A percentile compares a stretch with the other conserved stretches of the same genome.
Conservation (phyloP, 2,888 invertebrate species). For the Eristalis tenax region DNA sequence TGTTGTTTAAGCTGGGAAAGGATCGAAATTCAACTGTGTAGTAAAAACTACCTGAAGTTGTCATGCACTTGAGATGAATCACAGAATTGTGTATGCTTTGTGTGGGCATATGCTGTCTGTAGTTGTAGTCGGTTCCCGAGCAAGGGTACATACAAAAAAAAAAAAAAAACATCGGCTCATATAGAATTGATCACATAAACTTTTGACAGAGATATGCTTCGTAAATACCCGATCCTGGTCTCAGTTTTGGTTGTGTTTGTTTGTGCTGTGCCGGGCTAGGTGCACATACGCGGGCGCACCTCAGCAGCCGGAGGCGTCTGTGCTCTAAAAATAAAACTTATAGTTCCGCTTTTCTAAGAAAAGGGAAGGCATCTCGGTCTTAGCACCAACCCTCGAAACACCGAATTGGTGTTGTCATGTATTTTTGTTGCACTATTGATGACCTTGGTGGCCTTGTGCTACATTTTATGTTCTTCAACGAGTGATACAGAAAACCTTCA, state of each 20-base stretch:
- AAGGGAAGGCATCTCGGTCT: neutral
- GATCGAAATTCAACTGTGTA: slow-evolving; percentile 7
- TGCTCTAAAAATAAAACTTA: neutral
- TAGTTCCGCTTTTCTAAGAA: slow-evolving; percentile 34
- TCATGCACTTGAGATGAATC: slow-evolving; percentile 68
- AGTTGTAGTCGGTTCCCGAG: neutral
- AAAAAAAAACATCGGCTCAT: neutral
- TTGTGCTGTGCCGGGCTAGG: neutral
- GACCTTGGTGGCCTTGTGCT: slow-evolving; percentile 57
- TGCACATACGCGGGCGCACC: neutral
- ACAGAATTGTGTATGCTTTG: slow-evolving; percentile 45
- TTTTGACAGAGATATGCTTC: slow-evolving; percentile 11
- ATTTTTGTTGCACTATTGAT: neutral
- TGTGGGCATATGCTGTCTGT: neutral
- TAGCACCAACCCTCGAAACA: neutral
- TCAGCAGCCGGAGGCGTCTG: neutral
- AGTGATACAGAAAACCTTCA: neutral
- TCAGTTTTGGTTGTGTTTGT: neutral
- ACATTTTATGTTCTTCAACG: neutral
- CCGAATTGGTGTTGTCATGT: slow-evolving; percentile 19
- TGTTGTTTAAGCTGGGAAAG: slow-evolving; percentile 57
- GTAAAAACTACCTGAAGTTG: slow-evolving; percentile 63
- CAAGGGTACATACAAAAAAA: neutral
- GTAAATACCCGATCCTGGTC: neutral
- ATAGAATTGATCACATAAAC: slow-evolving; percentile 17